Conservation (phyloP, 2,797 vertebrate species). For the Characodon lateralis region DNA sequence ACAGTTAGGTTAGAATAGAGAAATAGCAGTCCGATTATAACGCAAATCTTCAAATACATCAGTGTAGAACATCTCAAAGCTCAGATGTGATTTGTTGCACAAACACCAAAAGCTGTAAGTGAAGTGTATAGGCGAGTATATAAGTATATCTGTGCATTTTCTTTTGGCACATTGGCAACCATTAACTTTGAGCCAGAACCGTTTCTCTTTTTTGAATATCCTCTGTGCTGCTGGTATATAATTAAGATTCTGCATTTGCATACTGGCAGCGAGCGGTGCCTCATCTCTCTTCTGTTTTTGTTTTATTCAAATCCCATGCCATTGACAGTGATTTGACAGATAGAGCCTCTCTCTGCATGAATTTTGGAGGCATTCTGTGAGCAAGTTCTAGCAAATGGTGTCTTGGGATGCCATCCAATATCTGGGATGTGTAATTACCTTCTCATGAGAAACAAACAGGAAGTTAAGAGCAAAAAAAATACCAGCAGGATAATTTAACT, state of each 20-base stretch:
- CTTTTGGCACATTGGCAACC: constrained; percentile 46
- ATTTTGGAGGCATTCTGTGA: constrained; percentile 64
- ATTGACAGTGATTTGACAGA: constrained; percentile 75
- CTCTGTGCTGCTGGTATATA: constrained; percentile 68
- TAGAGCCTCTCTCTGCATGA: constrained; percentile 68
- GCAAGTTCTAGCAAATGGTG: constrained; percentile 56
- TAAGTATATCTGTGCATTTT: constrained; percentile 20
- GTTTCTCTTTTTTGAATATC: constrained; percentile 66
- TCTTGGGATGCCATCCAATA: constrained; percentile 56
- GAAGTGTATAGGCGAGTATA: constrained; percentile 1
- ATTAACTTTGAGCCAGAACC: constrained; percentile 64
- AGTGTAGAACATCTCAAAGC: constrained; percentile 35
- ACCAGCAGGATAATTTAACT: constrained; percentile 52
- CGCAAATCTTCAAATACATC: constrained; percentile 41
- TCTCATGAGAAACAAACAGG: constrained; percentile 65
- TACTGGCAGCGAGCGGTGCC: constrained; percentile 65
- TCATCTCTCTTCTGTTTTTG: constrained; percentile 66
- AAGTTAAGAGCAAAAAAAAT: constrained; percentile 51
- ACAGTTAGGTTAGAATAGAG: constrained; percentile 52
- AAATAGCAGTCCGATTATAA: constrained; percentile 28
- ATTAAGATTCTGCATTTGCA: constrained; percentile 77
- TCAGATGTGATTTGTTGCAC: constrained; percentile 43
- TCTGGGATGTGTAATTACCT: constrained; percentile 63
- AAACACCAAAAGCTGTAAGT: constrained; percentile 39
- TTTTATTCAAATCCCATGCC: constrained; percentile 74